Conservation (phyloP, 2,888 invertebrate species). For the Iphiclides podalirius region DNA sequence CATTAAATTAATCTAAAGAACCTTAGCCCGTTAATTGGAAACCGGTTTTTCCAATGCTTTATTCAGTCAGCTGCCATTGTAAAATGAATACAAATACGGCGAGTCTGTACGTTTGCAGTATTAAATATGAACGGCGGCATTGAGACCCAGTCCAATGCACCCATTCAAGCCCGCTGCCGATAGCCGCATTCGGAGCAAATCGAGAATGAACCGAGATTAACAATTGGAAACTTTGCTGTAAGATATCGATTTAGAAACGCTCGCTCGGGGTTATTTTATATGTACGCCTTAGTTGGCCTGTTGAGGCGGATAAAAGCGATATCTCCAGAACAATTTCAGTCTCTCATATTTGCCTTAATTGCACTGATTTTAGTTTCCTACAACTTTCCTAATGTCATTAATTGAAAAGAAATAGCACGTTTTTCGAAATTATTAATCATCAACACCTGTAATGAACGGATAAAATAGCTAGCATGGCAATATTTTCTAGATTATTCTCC, state of each 20-base stretch:
- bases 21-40: constrained; percentile 13
- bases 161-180: constrained; percentile 54
- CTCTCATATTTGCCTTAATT: too few relatives aligned
- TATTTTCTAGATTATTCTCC: too few relatives aligned
- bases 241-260: constrained; percentile 50
- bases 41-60: constrained; percentile 9
- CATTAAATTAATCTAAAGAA: too few relatives aligned
- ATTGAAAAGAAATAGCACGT: too few relatives aligned
- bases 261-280: constrained; percentile 25
- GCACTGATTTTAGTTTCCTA: too few relatives aligned
- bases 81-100: constrained; percentile 8
- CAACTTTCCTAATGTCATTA: too few relatives aligned
- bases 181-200: constrained; percentile 62
- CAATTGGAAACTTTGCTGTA: constrained; percentile 58
- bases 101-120: constrained; percentile 22
- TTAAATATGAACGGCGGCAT: constrained; percentile 41
- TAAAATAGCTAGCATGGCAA: too few relatives aligned
- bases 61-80: constrained; percentile 7
- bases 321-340: too few relatives aligned
- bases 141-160: constrained; percentile 55
- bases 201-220: constrained; percentile 73
- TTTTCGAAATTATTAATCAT: too few relatives aligned
- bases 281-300: not conserved
- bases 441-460: too few relatives aligned
- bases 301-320: not conserved